Evolutionary conservation across 1,140 invertebrate genomes (phyloP), one percentile per base, ranked within the genome.

Genomic region (Apis laboriosa): DNA sequence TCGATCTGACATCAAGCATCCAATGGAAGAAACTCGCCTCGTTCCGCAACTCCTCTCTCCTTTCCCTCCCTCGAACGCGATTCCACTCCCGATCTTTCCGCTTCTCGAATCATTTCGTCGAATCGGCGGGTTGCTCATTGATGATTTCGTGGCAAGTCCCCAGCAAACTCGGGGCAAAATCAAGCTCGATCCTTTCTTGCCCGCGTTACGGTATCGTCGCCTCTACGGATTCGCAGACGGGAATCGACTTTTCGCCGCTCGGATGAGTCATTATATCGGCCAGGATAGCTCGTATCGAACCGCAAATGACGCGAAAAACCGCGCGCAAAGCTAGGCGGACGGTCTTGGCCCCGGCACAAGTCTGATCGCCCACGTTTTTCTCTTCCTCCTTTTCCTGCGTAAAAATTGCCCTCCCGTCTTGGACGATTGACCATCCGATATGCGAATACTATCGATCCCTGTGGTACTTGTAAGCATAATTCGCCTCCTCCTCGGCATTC

Each of bases 181-280:
- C 82, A 43, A 80, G 60, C 63, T 71, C 63, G 87, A 51, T 15
- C 34, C 19, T 85, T 88, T 88, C 83, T 88, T 88, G 83, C 70
- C 68, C 67, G 74, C 64, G 75, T 88, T 88, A 88, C 86, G 86
- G 78, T 88, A 87, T 68, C 67, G 49, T 0, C 84, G 86, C 79
- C 66, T 34, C 34, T 34, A 34, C 80, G 73, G 71, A 86, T 73
- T n/a, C 43, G 51, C 68, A 74, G 72, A 87, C 85, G 60, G 43
- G 77, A 70, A 84, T 87, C 77, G 75, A 34, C 60, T 28, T 74
- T 79, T 61, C 71, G 21, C 71, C 34, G 51, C 56, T 58, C 66
- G 66, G 80, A 82, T 82, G 73, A 82, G 64, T 82, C 80, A 82
- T 82, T 82, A 82, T 28, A 49, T 13, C 24, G 21, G 55, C 61